These are phyloP conservation scores for Oryzaephilus surinamensis DNA, from an alignment of 1,140 invertebrate species.

Conservation along the genomic window DNA sequence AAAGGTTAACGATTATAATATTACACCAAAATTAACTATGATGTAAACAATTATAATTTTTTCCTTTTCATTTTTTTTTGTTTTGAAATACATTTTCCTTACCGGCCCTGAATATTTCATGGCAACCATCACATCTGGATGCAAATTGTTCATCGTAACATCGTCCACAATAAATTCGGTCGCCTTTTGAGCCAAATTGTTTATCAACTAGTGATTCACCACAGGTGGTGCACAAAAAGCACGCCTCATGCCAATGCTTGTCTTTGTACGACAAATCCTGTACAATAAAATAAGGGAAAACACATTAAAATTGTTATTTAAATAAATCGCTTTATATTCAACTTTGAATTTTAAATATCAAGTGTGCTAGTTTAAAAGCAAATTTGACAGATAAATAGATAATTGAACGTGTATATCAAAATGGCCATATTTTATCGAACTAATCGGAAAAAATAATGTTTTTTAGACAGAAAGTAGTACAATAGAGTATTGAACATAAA, in stretches of 20 bases:
- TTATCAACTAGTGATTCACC: conserved; percentile 96
- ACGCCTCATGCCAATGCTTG: conserved; percentile 98
- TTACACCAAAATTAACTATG: not conserved
- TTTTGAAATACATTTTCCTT: conserved; percentile 40
- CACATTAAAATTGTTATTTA: not conserved
- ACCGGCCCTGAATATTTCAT: conserved; percentile 97
- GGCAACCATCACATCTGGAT: conserved; percentile 95
- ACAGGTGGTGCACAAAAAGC: conserved; percentile 98
- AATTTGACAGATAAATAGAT: too few relatives aligned
- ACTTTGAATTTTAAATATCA: too few relatives aligned
- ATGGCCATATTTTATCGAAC: too few relatives aligned
- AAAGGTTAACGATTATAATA: too few relatives aligned
- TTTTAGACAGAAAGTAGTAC: too few relatives aligned
- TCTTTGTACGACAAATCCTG: conserved; percentile 99
- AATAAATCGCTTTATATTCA: too few relatives aligned
- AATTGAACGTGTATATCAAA: too few relatives aligned
- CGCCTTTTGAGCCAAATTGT: conserved; percentile 95
- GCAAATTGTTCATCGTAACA: conserved; percentile 99
- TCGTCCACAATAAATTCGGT: conserved; percentile 97
- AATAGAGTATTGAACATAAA: too few relatives aligned
- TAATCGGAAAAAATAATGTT: too few relatives aligned
- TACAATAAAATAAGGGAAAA: conserved; percentile 21
- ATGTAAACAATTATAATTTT: not conserved
- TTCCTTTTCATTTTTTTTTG: too few relatives aligned
- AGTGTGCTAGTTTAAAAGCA: too few relatives aligned